Percentiles rank a stretch among this genome's conserved stretches.
These are phyloP conservation scores for Luperina nickerlii DNA, from an alignment of 2,888 invertebrate species.

Conservation along the genomic window DNA sequence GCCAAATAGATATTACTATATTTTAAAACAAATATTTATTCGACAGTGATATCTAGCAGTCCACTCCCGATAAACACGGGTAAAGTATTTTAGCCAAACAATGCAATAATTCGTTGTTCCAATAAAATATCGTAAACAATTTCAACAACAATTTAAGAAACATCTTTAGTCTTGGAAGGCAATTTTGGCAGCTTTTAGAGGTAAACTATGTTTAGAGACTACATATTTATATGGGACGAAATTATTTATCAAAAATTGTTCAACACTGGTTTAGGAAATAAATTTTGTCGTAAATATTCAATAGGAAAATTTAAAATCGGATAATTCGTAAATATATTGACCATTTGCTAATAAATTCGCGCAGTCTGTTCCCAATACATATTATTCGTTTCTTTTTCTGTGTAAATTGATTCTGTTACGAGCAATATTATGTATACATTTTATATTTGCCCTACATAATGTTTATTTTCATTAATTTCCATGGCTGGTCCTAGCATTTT, in stretches of 20 bases:
- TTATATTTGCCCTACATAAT: constrained; percentile 7
- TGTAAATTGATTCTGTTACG: constrained; percentile 16
- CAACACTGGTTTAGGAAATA: constrained; percentile 47
- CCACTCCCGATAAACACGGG: constrained; percentile 23
- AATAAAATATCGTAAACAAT: constrained; percentile 48
- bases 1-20: constrained; percentile 23
- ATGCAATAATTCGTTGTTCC: constrained; percentile 58
- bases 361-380: constrained; percentile 74
- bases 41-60: constrained; percentile 38
- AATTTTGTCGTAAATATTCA: constrained; percentile 44
- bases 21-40: constrained; percentile 12
- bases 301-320: constrained; percentile 55
- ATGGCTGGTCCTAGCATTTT: background rate
- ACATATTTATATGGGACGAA: constrained; percentile 49
- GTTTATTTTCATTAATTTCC: constrained; percentile 14
- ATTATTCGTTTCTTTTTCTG: constrained; percentile 40
- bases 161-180: constrained; percentile 62
- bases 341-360: constrained; percentile 78
- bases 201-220: constrained; percentile 47
- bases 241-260: constrained; percentile 42
- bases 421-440: constrained; percentile 16
- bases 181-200: constrained; percentile 67
- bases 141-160: constrained; percentile 46
- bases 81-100: constrained; percentile 46
- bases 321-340: constrained; percentile 65